These are phyloP conservation scores for Plagodis pulveraria DNA, from an alignment of 2,888 invertebrate species.

Conservation along the genomic window DNA sequence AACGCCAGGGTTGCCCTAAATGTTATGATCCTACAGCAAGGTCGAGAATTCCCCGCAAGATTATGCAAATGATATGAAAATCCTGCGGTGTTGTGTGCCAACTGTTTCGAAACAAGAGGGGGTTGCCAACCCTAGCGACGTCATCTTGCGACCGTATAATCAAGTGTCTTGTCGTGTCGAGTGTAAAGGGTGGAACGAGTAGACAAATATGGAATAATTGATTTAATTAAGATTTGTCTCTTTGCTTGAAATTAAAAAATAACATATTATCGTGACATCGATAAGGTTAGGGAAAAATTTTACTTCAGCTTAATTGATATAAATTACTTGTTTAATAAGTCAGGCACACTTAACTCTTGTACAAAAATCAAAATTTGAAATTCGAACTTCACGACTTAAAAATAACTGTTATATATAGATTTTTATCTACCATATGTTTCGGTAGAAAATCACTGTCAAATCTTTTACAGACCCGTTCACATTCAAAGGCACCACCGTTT, in stretches of 20 bases:
- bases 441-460: no score
- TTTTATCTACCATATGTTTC: no score
- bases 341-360: no score
- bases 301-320: no score
- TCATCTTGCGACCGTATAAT: slow-evolving; percentile 54
- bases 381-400: no score
- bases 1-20: slow-evolving; percentile 34
- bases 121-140: slow-evolving; percentile 49
- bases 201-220: slow-evolving; percentile 36
- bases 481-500: no score
- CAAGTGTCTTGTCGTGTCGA: slow-evolving; percentile 39
- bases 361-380: no score
- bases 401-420: no score
- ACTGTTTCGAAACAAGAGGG: slow-evolving; percentile 50
- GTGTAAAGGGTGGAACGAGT: slow-evolving; percentile 34
- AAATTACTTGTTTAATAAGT: no score
- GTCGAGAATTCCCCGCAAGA: slow-evolving; percentile 41
- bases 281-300: no score
- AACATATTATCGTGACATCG: no score
- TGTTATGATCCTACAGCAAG: slow-evolving; percentile 45
- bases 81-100: slow-evolving; percentile 52
- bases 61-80: slow-evolving; percentile 75
- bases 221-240: slow-evolving; percentile 31
- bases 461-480: no score
- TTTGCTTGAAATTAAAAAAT: slow-evolving; percentile 16